Evolutionary conservation across 2,888 invertebrate species (phyloP).

Genomic region (Panzeria rudis): DNA sequence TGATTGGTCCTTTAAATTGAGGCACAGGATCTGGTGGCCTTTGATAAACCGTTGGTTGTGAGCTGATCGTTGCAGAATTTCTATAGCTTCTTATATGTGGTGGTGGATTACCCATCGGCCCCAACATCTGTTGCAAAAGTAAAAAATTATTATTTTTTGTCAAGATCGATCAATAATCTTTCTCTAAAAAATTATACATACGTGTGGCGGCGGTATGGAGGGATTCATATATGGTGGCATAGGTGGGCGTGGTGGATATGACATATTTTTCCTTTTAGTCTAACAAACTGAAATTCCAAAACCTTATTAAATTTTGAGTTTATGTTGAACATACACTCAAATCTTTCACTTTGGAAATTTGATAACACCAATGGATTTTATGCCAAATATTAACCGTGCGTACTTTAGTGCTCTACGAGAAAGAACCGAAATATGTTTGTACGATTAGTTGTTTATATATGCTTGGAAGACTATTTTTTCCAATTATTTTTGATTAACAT

Average conservation of each 20-base stretch:
- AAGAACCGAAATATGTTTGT: constrained; percentile 31
- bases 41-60: constrained; percentile 83
- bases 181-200: constrained; percentile 74
- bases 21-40: constrained; percentile 81
- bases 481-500: constrained; percentile 9
- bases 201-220: constrained; percentile 87
- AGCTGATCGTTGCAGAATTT: constrained; percentile 84
- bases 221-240: constrained; percentile 91
- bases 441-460: constrained; percentile 20
- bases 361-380: constrained; percentile 24
- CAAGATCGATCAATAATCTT: neutral
- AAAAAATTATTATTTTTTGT: constrained; percentile 8
- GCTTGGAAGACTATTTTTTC: neutral
- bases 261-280: constrained; percentile 86
- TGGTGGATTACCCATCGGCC: constrained; percentile 83
- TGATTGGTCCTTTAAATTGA: constrained; percentile 90
- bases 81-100: constrained; percentile 82
- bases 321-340: neutral
- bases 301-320: constrained; percentile 12
- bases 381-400: constrained; percentile 54
- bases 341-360: neutral
- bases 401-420: constrained; percentile 17
- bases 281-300: constrained; percentile 32
- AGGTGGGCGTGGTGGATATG: constrained; percentile 94
- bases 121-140: constrained; percentile 84